Conservation (phyloP, 92 coral and sea anemone genomes). For the Epizoanthus scotinus region DNA sequence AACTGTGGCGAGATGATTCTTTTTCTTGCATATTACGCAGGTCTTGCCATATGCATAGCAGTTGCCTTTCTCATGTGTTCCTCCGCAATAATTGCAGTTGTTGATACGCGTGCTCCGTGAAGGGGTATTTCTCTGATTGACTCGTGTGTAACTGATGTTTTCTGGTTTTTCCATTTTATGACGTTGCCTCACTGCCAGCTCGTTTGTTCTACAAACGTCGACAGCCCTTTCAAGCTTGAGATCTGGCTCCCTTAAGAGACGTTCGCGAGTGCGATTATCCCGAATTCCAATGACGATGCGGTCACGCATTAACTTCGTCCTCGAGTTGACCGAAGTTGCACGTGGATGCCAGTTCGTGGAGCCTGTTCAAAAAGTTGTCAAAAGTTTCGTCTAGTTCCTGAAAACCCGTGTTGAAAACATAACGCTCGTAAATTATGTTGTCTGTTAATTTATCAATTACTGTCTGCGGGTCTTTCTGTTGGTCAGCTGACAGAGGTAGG, state of each 20-base stretch:
- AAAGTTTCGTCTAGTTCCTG: too few species aligned
- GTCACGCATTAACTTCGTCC: too few species aligned
- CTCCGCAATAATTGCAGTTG: slow-evolving; percentile 55
- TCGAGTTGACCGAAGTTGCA: too few species aligned
- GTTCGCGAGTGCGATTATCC: slow-evolving; percentile 10
- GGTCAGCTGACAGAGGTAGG: too few species aligned
- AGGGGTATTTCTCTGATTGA: neutral
- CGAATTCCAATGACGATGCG: too few species aligned
- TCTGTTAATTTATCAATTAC: too few species aligned
- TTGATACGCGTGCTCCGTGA: neutral
- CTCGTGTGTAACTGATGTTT: slow-evolving; percentile 16
- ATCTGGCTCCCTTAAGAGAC: slow-evolving; percentile 46
- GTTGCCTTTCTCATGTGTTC: slow-evolving; percentile 38
- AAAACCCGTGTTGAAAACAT: too few species aligned
- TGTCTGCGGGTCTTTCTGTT: too few species aligned
- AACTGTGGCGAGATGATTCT: slow-evolving; percentile 45
- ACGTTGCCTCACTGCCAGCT: slow-evolving; percentile 41
- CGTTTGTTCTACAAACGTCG: slow-evolving; percentile 44
- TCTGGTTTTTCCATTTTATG: slow-evolving; percentile 53
- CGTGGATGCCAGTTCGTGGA: too few species aligned
- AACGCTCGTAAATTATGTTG: too few species aligned
- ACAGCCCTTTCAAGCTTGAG: slow-evolving; percentile 41
- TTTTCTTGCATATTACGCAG: slow-evolving; percentile 37
- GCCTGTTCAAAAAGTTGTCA: too few species aligned
- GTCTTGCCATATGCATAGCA: slow-evolving; percentile 49